phyloP scores from a whole-genome alignment of 2,888 invertebrate species.

The Disparrhopalites patrizii region DNA sequence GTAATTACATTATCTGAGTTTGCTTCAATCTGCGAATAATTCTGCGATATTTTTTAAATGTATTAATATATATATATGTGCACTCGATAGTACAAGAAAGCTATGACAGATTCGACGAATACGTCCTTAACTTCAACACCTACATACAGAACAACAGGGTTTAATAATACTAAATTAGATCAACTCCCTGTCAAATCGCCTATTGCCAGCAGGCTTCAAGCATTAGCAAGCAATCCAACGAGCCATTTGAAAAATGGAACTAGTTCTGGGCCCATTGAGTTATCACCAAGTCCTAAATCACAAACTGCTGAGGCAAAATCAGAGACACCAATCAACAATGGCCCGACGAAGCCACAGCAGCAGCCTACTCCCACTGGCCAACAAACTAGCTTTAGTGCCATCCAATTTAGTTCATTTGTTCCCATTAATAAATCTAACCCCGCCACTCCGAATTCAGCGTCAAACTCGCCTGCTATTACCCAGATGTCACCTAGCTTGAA shows the following conservation, averaged over 20 bases:
- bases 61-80: neutral
- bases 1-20: constrained; percentile 33
- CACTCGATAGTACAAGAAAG: constrained; percentile 42
- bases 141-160: constrained; percentile 14
- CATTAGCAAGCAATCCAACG: constrained; percentile 29
- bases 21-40: neutral
- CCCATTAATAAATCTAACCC: constrained; percentile 41
- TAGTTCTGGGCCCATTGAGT: neutral
- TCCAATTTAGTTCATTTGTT: constrained; percentile 38
- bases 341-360: neutral
- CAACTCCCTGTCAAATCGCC: constrained; percentile 22
- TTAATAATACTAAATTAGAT: constrained; percentile 12
- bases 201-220: constrained; percentile 43
- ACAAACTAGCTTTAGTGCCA: constrained; percentile 36
- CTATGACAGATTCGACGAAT: constrained; percentile 40
- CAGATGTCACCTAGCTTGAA: constrained; percentile 32
- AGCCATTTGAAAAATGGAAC: constrained; percentile 28
- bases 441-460: constrained; percentile 42
- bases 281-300: neutral
- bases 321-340: neutral
- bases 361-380: constrained; percentile 7
- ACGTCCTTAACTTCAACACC: constrained; percentile 13
- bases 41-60: neutral
- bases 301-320: neutral
- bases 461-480: constrained; percentile 34